Percentiles rank a stretch among this genome's conserved stretches.
These are phyloP conservation scores for Athene cunicularia DNA, from an alignment of 2,113 vertebrate genomes.

Conservation along the genomic window DNA sequence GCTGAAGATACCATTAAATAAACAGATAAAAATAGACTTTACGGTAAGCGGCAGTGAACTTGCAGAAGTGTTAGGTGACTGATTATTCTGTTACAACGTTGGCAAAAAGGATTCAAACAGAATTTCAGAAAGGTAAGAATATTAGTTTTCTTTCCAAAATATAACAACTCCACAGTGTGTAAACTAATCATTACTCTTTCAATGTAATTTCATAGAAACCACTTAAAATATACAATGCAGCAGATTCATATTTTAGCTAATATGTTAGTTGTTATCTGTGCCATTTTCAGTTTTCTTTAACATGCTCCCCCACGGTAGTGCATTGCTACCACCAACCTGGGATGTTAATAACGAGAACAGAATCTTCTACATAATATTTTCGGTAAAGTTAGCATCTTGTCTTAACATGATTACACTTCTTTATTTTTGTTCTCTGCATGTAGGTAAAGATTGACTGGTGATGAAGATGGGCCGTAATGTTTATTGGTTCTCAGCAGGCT, in stretches of 20 bases:
- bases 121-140: conserved; percentile 28
- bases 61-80: conserved; percentile 31
- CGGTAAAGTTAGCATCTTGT: conserved; percentile 1
- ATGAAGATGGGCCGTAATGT: not conserved
- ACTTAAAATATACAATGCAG: conserved; percentile 64
- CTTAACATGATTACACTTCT: not conserved
- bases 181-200: conserved; percentile 68
- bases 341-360: conserved; percentile 30
- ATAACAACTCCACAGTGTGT: conserved; percentile 65
- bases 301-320: not conserved
- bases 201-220: conserved; percentile 73
- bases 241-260: conserved; percentile 31
- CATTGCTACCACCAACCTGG: conserved; percentile 17
- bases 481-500: not conserved
- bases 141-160: conserved; percentile 54
- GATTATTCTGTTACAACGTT: not conserved
- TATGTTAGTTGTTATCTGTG: conserved; percentile 26
- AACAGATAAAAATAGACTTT: conserved; percentile 21
- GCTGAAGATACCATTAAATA: conserved; percentile 48
- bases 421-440: not conserved
- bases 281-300: conserved; percentile 38
- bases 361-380: not conserved
- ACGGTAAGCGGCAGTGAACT: conserved; percentile 5
- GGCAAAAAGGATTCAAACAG: conserved; percentile 22
- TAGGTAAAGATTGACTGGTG: not conserved